Conservation (phyloP, 1,140 invertebrate species). For the Drosophila asahinai region DNA sequence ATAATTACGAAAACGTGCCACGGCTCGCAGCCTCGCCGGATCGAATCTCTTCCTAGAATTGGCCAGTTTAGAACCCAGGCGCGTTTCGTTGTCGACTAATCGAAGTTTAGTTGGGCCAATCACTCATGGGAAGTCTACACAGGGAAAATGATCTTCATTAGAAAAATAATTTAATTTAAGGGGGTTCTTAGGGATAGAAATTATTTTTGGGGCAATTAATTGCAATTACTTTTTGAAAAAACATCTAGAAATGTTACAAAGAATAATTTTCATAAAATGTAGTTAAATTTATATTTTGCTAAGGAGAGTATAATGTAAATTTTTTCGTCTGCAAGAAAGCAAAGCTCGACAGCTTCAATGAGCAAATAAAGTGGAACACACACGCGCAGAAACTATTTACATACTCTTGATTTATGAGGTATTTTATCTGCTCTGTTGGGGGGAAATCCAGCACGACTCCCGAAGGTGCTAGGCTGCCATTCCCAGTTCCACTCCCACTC, state of each 20-base stretch:
- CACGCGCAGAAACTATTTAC: conserved; percentile 54
- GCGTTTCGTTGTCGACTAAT: conserved; percentile 24
- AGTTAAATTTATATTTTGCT: not conserved
- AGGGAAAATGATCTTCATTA: not conserved
- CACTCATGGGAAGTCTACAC: conserved; percentile 2
- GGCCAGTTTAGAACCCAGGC: conserved; percentile 27
- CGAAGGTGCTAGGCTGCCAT: conserved; percentile 16
- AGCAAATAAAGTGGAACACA: conserved; percentile 70
- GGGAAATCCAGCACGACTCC: conserved; percentile 65
- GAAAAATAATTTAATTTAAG: not conserved
- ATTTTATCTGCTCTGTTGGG: conserved; percentile 61
- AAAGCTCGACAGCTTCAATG: conserved; percentile 50
- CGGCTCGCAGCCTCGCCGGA: conserved; percentile 50
- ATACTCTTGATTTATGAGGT: conserved; percentile 71
- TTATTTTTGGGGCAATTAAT: too few relatives aligned
- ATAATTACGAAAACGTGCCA: conserved; percentile 79
- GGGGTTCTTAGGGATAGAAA: too few relatives aligned
- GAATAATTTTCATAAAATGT: not conserved
- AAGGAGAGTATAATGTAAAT: not conserved
- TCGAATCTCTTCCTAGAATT: conserved; percentile 43
- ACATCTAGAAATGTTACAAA: too few relatives aligned
- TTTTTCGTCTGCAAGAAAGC: conserved; percentile 5
- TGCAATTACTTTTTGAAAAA: too few relatives aligned
- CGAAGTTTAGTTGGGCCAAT: conserved; percentile 28
- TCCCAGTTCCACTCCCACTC: conserved; percentile 9